Percentiles rank a stretch among this genome's conserved stretches.
Evolutionary conservation across 2,113 vertebrate species (phyloP).

Genomic region (Psettodes erumei): DNA sequence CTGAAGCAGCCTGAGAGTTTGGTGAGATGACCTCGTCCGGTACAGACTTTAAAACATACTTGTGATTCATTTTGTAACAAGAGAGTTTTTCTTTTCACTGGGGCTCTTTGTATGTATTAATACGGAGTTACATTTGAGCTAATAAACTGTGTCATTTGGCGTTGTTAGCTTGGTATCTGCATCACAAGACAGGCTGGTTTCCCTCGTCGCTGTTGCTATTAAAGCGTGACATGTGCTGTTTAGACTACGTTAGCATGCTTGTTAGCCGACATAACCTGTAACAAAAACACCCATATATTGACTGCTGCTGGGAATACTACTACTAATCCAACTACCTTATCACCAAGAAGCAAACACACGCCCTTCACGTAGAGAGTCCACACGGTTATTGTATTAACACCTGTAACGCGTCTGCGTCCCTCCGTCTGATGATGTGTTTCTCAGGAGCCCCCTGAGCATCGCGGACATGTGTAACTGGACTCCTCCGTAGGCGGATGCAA

Average conservation of each 20-base stretch:
- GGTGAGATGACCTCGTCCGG: not conserved
- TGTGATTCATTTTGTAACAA: not conserved
- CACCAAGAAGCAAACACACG: not conserved
- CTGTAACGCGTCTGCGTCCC: not conserved
- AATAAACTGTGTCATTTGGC: not conserved
- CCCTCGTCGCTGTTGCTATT: not conserved
- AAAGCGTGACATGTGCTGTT: not conserved
- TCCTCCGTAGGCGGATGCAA: conserved; percentile 65
- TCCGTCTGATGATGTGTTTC: conserved; percentile 27
- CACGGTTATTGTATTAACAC: not conserved
- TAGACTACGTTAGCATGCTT: not conserved
- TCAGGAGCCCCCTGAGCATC: conserved; percentile 47
- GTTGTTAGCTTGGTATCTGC: conserved; percentile 4
- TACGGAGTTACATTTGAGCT: not conserved
- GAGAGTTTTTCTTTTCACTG: not conserved
- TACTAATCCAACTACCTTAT: not conserved
- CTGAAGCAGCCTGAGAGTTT: conserved; percentile 12
- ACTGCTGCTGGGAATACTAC: not conserved
- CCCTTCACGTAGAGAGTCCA: not conserved
- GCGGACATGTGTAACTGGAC: conserved; percentile 68
- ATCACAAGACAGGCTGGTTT: conserved; percentile 45
- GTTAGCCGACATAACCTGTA: not conserved
- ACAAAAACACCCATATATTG: not conserved
- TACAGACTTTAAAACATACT: conserved; percentile 21
- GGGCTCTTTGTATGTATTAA: no score